Evolutionary conservation across 2,797 vertebrate species (phyloP).

Genomic region (Tauraco hartlaubi): DNA sequence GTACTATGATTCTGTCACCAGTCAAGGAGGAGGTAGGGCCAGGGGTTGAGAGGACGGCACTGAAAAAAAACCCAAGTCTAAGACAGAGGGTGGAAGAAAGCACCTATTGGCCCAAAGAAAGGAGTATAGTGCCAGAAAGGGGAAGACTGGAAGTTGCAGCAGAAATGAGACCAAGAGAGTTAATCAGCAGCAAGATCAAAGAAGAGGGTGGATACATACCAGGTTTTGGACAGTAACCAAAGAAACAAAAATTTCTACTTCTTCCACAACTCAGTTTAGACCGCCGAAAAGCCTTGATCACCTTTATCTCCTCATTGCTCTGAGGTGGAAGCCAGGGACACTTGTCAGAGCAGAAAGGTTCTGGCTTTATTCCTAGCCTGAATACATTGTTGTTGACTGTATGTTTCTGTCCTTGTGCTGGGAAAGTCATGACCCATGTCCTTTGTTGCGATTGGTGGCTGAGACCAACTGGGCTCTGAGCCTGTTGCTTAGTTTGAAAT

Average conservation of each 20-base stretch:
- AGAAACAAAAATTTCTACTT: neutral
- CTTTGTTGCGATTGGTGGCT: neutral
- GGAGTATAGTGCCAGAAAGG: neutral
- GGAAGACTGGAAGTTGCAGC: neutral
- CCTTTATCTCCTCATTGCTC: neutral
- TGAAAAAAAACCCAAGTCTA: neutral
- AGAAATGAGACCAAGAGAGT: neutral
- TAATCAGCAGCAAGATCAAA: neutral
- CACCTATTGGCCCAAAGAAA: neutral
- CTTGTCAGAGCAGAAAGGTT: neutral
- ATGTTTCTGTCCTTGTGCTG: neutral
- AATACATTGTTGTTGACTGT: neutral
- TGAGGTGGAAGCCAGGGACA: neutral
- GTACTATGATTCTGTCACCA: neutral
- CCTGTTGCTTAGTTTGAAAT: neutral
- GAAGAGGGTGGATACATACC: neutral
- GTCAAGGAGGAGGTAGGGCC: neutral
- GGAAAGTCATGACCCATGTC: neutral
- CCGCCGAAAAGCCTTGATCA: neutral
- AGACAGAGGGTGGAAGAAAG: rapidly evolving
- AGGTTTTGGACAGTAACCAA: neutral
- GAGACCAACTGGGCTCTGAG: neutral
- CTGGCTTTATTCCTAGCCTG: neutral
- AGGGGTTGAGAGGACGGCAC: neutral
- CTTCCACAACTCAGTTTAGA: neutral